These are phyloP conservation scores for Staurois parvus DNA, from an alignment of 2,797 vertebrate species.

Conservation along the genomic window DNA sequence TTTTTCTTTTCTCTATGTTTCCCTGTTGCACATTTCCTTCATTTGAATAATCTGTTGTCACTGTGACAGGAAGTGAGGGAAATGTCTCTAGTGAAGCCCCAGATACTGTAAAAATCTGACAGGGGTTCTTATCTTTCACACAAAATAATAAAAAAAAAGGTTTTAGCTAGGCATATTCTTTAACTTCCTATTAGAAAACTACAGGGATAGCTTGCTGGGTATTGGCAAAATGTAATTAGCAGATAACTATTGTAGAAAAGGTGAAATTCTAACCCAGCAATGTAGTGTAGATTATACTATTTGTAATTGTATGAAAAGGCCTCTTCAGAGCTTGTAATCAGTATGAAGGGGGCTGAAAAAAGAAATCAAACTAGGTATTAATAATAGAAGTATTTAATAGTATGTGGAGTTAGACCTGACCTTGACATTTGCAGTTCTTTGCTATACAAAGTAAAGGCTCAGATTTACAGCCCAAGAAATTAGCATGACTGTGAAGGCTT, in stretches of 20 bases:
- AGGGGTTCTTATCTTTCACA: too few species aligned
- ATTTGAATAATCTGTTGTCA: too few species aligned
- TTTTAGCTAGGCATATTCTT: neutral
- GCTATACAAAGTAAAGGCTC: slow-evolving; percentile 21
- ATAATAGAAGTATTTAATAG: slow-evolving; percentile 1
- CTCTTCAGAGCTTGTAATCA: neutral
- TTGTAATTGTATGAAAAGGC: neutral
- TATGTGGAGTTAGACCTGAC: slow-evolving; percentile 32
- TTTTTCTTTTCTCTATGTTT: too few species aligned
- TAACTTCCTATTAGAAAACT: neutral
- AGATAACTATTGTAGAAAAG: neutral
- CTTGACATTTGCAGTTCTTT: slow-evolving; percentile 37
- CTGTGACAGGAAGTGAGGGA: too few species aligned
- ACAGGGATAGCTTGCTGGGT: neutral
- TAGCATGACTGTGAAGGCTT: slow-evolving; percentile 24
- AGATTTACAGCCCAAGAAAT: slow-evolving; percentile 40
- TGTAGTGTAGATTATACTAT: neutral
- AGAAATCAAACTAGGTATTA: neutral
- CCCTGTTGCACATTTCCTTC: too few species aligned
- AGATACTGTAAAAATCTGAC: too few species aligned
- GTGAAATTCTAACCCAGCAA: neutral
- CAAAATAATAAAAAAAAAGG: too few species aligned
- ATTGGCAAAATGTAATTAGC: neutral
- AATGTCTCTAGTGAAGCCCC: too few species aligned
- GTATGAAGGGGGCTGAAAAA: neutral